Conservation (phyloP, 2,113 vertebrate species). For the Lycaon pictus region DNA sequence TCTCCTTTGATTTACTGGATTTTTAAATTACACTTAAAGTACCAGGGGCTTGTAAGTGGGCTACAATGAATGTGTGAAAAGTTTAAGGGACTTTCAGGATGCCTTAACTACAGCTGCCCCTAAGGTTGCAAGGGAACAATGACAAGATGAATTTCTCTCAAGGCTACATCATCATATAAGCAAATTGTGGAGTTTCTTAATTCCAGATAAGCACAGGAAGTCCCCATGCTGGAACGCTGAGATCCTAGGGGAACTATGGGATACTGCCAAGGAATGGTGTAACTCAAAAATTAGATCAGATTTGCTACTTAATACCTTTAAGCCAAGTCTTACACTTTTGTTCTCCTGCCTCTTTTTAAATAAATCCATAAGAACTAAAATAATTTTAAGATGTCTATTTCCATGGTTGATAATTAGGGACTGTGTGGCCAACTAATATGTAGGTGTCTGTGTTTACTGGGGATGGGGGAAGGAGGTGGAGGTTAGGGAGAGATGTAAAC, state of each 20-base stretch:
- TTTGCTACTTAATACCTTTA: constrained; percentile 56
- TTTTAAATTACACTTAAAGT: neutral
- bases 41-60: neutral
- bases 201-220: constrained; percentile 35
- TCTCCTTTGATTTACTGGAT: neutral
- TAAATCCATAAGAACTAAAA: constrained; percentile 31
- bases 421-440: neutral
- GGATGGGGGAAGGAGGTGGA: neutral
- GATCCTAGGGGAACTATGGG: constrained; percentile 8
- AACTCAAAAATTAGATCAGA: constrained; percentile 73
- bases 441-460: neutral
- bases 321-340: constrained; percentile 47
- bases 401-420: neutral
- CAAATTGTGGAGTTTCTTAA: constrained; percentile 51
- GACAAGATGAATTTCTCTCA: constrained; percentile 3
- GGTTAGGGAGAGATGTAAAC: constrained; percentile 13
- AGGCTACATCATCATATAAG: neutral
- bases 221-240: neutral
- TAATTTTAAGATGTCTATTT: constrained; percentile 35
- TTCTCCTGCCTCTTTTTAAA: constrained; percentile 3
- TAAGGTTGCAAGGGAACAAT: neutral
- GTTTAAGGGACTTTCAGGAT: neutral
- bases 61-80: constrained; percentile 1
- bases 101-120: neutral
- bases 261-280: neutral